Evolutionary conservation across 2,797 vertebrate genomes (phyloP), one percentile per base, ranked within the genome.

Genomic region (Morelia viridis): DNA sequence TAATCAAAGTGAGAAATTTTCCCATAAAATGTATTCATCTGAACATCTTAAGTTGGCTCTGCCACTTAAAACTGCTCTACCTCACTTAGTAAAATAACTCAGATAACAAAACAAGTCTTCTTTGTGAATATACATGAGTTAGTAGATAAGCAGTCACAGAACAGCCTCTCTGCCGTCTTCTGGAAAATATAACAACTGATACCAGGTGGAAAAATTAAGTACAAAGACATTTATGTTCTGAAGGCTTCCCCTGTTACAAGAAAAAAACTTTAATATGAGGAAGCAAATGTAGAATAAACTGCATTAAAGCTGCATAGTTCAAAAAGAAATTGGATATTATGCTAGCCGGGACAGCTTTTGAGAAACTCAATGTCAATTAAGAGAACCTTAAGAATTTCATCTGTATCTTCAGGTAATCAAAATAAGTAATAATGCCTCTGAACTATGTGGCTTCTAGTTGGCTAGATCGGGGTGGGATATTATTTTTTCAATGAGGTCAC

Each of bases 21-120:
- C 93, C 93, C 95, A 96, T 95, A 96, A 92, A 95, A 94, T 92
- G 95, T 76, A 90, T 24, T 91, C 94, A 96, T 97, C 95, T 91
- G 95, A 93, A 95, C 94, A 95, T 94, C 95, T 95, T 94, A 95
- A 94, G 92, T 92, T 85, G 94, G 91, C 92, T 94, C 91, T 95
- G 89, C 91, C 93, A 93, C 93, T 94, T 95, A 94, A 94, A 97
- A 92, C 90, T 93, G 83, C 80, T 46, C 89, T 64, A 87, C 92
- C 92, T 93, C 92, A 93, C 89, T 93, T 0, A 88, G 92, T 19
- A 96, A 85, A 95, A 95, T 24, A 94, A 88, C 84, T 93, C 65
- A 0, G 71, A 94, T 92, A 93, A 92, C 26, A 89, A 95, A 64
- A 31, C 88, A 64, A 76, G 19, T 24, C 87, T 85, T 56, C 85